A percentile compares a stretch with the other conserved stretches of the same genome.
These are phyloP conservation scores for Sweltsa coloradensis DNA, from an alignment of 1,140 invertebrate species.

Conservation along the genomic window DNA sequence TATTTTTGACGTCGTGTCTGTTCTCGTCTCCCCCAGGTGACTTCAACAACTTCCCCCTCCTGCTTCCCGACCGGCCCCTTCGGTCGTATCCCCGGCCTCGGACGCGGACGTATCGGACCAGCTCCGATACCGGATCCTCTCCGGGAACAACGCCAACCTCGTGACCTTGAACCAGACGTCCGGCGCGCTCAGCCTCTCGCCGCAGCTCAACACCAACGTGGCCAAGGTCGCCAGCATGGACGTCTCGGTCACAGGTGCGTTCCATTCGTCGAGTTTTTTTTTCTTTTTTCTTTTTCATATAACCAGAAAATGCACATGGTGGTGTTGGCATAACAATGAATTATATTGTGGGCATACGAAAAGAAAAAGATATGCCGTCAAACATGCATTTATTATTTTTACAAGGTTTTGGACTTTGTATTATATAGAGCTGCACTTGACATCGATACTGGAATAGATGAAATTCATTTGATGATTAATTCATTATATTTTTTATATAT, in stretches of 20 bases:
- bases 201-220: slow-evolving; percentile 91
- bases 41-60: slow-evolving; percentile 91
- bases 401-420: too few species aligned
- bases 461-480: too few species aligned
- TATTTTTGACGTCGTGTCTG: too few species aligned
- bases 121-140: slow-evolving; percentile 65
- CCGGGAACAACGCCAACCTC: slow-evolving; percentile 87
- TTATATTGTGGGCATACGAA: too few species aligned
- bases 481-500: too few species aligned
- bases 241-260: slow-evolving; percentile 74
- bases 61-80: slow-evolving; percentile 84
- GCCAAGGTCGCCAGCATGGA: slow-evolving; percentile 88
- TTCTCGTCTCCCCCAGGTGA: slow-evolving; percentile 52
- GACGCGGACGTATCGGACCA: slow-evolving; percentile 85
- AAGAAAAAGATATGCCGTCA: too few species aligned
- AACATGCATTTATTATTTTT: too few species aligned
- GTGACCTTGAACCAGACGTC: slow-evolving; percentile 70
- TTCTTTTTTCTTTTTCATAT: not conserved
- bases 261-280: too few species aligned
- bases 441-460: too few species aligned
- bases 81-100: slow-evolving; percentile 78
- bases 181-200: slow-evolving; percentile 78
- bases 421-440: too few species aligned
- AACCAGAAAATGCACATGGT: not conserved
- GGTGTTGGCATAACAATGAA: too few species aligned